phyloP scores from a whole-genome alignment of 2,888 invertebrate species.

The Spodoptera exigua region DNA sequence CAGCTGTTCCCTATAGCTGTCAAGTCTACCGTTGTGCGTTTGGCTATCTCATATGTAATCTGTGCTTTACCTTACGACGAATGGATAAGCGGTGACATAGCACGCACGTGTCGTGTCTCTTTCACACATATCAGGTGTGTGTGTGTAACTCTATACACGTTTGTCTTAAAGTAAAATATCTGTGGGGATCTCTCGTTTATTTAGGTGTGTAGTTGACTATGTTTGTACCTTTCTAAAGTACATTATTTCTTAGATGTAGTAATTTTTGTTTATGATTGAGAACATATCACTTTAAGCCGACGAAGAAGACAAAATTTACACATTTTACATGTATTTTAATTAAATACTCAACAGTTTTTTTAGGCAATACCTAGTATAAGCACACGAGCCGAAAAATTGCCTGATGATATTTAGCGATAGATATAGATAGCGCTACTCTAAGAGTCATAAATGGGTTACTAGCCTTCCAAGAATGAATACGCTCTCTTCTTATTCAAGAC shows the following conservation, averaged over 20 bases:
- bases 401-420: no score
- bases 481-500: no score
- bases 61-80: conserved; percentile 24
- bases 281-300: no score
- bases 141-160: conserved; percentile 42
- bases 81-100: conserved; percentile 34
- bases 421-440: no score
- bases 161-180: conserved; percentile 34
- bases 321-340: no score
- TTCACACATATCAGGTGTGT: conserved; percentile 46
- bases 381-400: no score
- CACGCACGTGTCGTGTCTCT: conserved; percentile 34
- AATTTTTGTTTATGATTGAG: background rate
- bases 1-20: conserved; percentile 8
- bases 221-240: background rate
- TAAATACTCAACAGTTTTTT: no score
- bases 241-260: no score
- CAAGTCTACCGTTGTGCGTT: conserved; percentile 11
- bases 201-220: conserved; percentile 9
- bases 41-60: conserved; percentile 30
- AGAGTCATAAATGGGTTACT: no score
- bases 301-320: no score
- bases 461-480: no score
- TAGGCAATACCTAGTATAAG: no score
- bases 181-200: conserved; percentile 16